A percentile compares a stretch with the other conserved stretches of the same genome.
Conservation (phyloP, 64 coral and sea anemone species). For the Cladopsammia gracilis region DNA sequence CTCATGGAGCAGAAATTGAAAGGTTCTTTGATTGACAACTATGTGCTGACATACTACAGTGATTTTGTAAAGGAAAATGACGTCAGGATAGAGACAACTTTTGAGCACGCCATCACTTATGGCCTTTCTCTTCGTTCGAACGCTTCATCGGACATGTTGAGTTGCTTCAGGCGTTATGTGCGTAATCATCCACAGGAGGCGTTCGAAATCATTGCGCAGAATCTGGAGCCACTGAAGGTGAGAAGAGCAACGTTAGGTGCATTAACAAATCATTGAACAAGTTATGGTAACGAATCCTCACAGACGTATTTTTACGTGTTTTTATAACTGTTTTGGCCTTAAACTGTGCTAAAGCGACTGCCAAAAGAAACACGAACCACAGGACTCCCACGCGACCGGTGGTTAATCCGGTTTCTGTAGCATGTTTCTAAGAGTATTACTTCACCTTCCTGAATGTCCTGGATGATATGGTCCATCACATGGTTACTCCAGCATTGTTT, state of each 20-base stretch:
- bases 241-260: not conserved
- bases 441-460: too few species aligned
- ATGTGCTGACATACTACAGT: slow-evolving; percentile 85
- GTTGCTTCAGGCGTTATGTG: slow-evolving; percentile 82
- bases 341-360: too few species aligned
- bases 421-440: too few species aligned
- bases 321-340: too few species aligned
- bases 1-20: slow-evolving; percentile 56
- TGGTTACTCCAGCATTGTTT: too few species aligned
- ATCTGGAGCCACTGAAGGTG: slow-evolving; percentile 87
- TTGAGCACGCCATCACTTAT: slow-evolving; percentile 93
- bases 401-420: too few species aligned
- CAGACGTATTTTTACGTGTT: too few species aligned
- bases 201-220: slow-evolving; percentile 94
- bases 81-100: slow-evolving; percentile 87
- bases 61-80: slow-evolving; percentile 66
- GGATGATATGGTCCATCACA: too few species aligned
- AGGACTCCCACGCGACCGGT: too few species aligned
- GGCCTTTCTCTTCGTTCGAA: slow-evolving; percentile 73
- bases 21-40: slow-evolving; percentile 96
- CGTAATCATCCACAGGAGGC: slow-evolving; percentile 94
- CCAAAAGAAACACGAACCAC: too few species aligned
- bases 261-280: too few species aligned
- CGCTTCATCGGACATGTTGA: slow-evolving; percentile 58
- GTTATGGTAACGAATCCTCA: too few species aligned